Conservation (phyloP, 2,113 vertebrate genomes). For the Capreolus pygargus region DNA sequence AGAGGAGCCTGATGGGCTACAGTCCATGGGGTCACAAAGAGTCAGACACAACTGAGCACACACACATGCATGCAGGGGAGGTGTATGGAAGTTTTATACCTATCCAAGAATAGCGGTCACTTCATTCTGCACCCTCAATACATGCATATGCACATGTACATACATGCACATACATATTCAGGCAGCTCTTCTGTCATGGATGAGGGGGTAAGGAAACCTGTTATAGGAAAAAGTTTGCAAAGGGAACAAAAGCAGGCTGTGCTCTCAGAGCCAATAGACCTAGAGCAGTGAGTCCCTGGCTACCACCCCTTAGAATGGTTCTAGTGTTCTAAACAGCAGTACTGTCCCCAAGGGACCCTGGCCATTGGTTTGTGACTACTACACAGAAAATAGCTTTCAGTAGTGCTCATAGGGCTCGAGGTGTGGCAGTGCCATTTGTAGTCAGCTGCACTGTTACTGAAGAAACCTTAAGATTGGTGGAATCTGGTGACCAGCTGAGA, state of each 20-base stretch:
- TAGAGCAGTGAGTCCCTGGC: not conserved
- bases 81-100: not conserved
- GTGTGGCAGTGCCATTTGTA: not conserved
- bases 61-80: not conserved
- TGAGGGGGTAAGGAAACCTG: not conserved
- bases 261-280: not conserved
- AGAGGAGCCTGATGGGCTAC: not conserved
- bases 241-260: not conserved
- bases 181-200: not conserved
- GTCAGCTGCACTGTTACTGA: not conserved
- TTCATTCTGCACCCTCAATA: not conserved
- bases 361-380: slow-evolving; percentile 26
- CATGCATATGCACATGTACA: not conserved
- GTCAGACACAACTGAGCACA: not conserved
- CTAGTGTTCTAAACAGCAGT: not conserved
- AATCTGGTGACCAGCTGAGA: not conserved
- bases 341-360: not conserved
- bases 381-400: not conserved
- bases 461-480: not conserved
- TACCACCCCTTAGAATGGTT: not conserved
- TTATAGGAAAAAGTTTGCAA: not conserved
- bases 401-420: not conserved
- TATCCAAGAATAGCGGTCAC: not conserved
- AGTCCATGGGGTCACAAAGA: not conserved
- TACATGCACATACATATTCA: not conserved